phyloP scores from a whole-genome alignment of 2,888 invertebrate genomes.

The Chrysina gloriosa region DNA sequence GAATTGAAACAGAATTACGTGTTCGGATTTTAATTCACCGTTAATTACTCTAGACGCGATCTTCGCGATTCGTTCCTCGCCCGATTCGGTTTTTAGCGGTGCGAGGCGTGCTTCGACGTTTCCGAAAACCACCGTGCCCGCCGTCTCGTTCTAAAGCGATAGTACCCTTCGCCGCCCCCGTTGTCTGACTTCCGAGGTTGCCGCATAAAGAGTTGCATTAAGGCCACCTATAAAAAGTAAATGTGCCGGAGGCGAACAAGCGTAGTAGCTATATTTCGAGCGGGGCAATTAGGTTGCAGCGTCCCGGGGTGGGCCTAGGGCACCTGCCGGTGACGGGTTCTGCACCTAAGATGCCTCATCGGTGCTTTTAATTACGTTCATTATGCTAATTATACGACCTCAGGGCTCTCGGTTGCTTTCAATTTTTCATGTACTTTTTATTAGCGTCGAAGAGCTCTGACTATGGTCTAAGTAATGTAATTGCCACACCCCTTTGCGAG shows the following conservation, averaged over 20 bases:
- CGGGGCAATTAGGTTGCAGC: constrained; percentile 51
- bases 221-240: constrained; percentile 52
- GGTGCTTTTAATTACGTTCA: constrained; percentile 54
- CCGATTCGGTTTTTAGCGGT: background rate
- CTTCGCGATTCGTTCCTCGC: constrained; percentile 11
- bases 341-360: constrained; percentile 53
- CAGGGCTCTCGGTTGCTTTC: constrained; percentile 45
- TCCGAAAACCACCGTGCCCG: constrained; percentile 14
- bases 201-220: constrained; percentile 66
- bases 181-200: constrained; percentile 51
- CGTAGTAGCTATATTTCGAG: constrained; percentile 47
- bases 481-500: background rate
- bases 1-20: constrained; percentile 49
- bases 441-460: constrained; percentile 29
- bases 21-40: constrained; percentile 51
- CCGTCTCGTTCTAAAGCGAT: constrained; percentile 18
- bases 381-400: constrained; percentile 56
- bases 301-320: constrained; percentile 45
- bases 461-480: constrained; percentile 18
- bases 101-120: constrained; percentile 8
- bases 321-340: constrained; percentile 52
- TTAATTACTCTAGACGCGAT: constrained; percentile 50
- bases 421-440: constrained; percentile 51
- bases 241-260: constrained; percentile 45
- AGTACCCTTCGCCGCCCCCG: constrained; percentile 47